These are phyloP conservation scores for Trinectes maculatus DNA, from an alignment of 2,113 vertebrate genomes.

Conservation along the genomic window DNA sequence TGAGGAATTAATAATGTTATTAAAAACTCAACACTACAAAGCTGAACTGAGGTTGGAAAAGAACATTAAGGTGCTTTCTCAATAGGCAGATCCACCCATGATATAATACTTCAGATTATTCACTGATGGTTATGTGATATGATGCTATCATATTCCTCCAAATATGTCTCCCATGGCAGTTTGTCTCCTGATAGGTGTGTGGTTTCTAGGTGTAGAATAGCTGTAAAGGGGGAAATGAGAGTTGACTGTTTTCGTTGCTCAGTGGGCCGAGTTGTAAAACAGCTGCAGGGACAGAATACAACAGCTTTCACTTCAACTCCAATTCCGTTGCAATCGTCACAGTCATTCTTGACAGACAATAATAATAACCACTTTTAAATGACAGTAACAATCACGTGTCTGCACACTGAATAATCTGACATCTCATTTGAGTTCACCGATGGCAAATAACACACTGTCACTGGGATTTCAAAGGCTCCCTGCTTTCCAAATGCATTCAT, in stretches of 20 bases:
- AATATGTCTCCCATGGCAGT: not conserved
- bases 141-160: no score
- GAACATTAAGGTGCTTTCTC: not conserved
- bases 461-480: constrained; percentile 18
- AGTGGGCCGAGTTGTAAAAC: constrained; percentile 9
- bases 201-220: not conserved
- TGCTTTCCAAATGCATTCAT: constrained; percentile 3
- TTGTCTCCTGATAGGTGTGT: not conserved
- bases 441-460: no score
- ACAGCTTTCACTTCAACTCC: constrained; percentile 5
- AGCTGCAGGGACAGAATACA: not conserved
- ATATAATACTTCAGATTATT: constrained; percentile 18
- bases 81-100: constrained; percentile 11
- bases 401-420: constrained; percentile 6
- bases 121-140: constrained; percentile 12
- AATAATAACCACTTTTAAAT: no score
- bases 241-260: not conserved
- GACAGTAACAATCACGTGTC: constrained; percentile 6
- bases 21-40: constrained; percentile 1
- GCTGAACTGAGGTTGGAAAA: constrained; percentile 5
- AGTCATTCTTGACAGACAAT: no score
- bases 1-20: constrained; percentile 8
- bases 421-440: constrained; percentile 16
- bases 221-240: not conserved
- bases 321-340: not conserved